Percentiles rank a stretch among this genome's conserved stretches.
Evolutionary conservation across 1,140 invertebrate species (phyloP).

Genomic region (Cotesia vestalis): DNA sequence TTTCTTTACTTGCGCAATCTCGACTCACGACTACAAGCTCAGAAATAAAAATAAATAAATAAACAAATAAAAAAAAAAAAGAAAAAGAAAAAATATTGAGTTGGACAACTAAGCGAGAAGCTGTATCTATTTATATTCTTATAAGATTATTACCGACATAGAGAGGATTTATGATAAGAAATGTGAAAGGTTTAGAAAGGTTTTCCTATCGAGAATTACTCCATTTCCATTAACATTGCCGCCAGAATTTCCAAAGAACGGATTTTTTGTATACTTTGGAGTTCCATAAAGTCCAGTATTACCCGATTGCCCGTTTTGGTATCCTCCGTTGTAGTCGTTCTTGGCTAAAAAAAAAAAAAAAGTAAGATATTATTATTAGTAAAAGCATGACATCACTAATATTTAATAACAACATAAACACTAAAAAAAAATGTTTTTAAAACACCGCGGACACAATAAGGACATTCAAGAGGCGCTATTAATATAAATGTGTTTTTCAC

Average conservation of each 20-base stretch:
- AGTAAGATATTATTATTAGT: background rate
- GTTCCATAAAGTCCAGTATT: constrained; percentile 28
- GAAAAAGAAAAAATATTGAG: background rate
- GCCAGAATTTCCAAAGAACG: constrained; percentile 14
- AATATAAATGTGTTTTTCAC: constrained; percentile 14
- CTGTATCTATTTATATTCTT: constrained; percentile 13
- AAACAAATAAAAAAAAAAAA: background rate
- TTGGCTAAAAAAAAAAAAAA: constrained; percentile 10
- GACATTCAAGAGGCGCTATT: constrained; percentile 9
- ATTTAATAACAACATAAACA: background rate
- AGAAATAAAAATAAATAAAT: background rate
- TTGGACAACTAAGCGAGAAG: constrained; percentile 1
- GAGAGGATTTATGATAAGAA: constrained; percentile 16
- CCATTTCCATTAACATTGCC: constrained; percentile 20
- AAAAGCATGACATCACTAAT: background rate
- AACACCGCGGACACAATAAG: background rate
- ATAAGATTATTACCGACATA: background rate
- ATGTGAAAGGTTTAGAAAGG: constrained; percentile 6
- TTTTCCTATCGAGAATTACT: constrained; percentile 6
- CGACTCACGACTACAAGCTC: background rate
- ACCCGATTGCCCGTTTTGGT: background rate
- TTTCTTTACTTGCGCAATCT: constrained; percentile 33
- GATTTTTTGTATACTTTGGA: constrained; percentile 15
- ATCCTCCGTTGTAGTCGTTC: background rate
- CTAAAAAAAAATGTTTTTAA: background rate